These are phyloP conservation scores for Globia sparganii DNA, from an alignment of 2,888 invertebrate genomes.

Conservation along the genomic window DNA sequence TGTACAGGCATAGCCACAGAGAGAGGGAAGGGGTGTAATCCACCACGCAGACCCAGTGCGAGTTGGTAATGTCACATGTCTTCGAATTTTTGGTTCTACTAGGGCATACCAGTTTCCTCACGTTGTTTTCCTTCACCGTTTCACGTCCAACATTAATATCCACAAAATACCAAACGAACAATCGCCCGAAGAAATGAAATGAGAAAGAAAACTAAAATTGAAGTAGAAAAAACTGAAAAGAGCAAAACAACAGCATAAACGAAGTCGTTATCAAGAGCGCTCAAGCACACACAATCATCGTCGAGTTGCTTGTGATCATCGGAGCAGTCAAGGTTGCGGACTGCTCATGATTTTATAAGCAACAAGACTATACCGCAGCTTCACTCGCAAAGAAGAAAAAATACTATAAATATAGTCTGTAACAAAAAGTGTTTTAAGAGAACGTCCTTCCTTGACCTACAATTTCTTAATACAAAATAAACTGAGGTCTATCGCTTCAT, in stretches of 20 bases:
- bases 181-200: conserved; percentile 40
- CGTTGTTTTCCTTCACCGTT: neutral
- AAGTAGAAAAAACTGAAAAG: conserved; percentile 52
- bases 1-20: too few species aligned
- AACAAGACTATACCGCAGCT: conserved; percentile 27
- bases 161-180: conserved; percentile 30
- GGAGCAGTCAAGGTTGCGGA: conserved; percentile 68
- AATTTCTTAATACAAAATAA: conserved; percentile 10
- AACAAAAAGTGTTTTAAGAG: conserved; percentile 29
- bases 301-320: conserved; percentile 67
- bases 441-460: conserved; percentile 51
- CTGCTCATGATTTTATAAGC: conserved; percentile 48
- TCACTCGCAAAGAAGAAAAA: conserved; percentile 20
- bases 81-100: neutral
- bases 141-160: conserved; percentile 9
- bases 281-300: conserved; percentile 60
- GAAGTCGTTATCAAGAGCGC: conserved; percentile 60
- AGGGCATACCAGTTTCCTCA: neutral
- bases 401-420: neutral
- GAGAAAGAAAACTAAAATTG: conserved; percentile 53
- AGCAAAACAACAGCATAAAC: conserved; percentile 65
- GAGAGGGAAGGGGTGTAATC: neutral
- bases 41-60: neutral
- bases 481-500: conserved; percentile 24
- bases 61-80: neutral